Base-by-base conservation (phyloP, 2,797 vertebrate species). In the Garrulus glandarius region DNA sequence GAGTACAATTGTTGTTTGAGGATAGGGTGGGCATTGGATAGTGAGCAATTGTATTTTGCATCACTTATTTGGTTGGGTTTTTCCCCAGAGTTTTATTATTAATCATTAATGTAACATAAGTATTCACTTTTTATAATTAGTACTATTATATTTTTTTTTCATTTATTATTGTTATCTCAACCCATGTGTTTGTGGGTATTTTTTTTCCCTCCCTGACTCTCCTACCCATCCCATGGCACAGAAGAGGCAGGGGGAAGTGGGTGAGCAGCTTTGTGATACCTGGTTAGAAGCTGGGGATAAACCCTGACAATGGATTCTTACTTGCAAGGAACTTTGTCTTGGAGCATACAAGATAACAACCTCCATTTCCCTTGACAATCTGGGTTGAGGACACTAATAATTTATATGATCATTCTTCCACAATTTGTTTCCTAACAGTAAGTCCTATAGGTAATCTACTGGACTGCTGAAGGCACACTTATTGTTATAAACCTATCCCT, bases 1-100 rank as follows among this genome's bases (percentile, higher is more conserved):
- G 20, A 15, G 43, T 49, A 23, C 43, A 76, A 13, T 13, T 0
- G 0, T 36, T 61, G 19, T 61, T 49, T 12, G 22, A 69, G 55
- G 15, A 61, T 21, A 47, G 27, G 13, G 5, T 26, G 11, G 27
- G 23, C 49, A 56, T 2, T 37, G 26, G 18, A 56, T 3, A 55
- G 20, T 18, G 36, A 50, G 20, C 19, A 63, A 18, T 6, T 56
- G 6, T n/a, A 36, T 11, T 43, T 32, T 29, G 16, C 27, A 30
- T 44, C 49, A 56, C 70, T 63, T 49, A 23, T 15, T 26, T 50
- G 23, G 11, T 13, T 69, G 27, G 14, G 13, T 5, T 69, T 49
- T 63, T 4, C 49, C 16, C 1, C 15, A 11, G 2, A 27, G 4
- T 21, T 43, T 82, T 56, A 49, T 49, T 61, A 61, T 14, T 57